Conservation (phyloP, 2,797 vertebrate species). For the Simalia tracyae region DNA sequence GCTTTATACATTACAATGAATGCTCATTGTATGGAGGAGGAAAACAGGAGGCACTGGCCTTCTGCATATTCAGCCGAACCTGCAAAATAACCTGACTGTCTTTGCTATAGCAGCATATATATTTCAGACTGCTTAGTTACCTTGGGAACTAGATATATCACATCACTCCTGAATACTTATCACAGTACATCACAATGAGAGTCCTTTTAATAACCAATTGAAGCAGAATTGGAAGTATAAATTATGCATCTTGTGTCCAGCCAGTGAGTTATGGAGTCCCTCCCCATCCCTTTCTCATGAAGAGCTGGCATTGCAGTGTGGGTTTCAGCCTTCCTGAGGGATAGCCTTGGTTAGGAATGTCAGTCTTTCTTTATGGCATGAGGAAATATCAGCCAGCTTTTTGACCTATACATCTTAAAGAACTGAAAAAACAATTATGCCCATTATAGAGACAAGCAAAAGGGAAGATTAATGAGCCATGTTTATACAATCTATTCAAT, state of each 20-base stretch:
- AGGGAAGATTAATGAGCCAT: not conserved
- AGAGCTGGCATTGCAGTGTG: not conserved
- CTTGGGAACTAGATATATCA: constrained; percentile 76
- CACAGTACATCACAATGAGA: constrained; percentile 68
- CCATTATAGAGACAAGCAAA: not conserved
- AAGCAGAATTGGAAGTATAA: constrained; percentile 76
- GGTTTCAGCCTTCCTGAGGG: not conserved
- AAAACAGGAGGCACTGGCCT: not conserved
- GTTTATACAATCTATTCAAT: not conserved
- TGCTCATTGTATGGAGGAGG: not conserved
- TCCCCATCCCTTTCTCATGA: not conserved
- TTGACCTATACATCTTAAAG: not conserved
- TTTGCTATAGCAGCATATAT: constrained; percentile 8
- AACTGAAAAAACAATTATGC: not conserved
- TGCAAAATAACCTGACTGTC: not conserved
- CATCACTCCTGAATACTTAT: constrained; percentile 60
- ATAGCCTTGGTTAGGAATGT: not conserved
- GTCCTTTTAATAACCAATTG: constrained; percentile 79
- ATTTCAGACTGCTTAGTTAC: constrained; percentile 62
- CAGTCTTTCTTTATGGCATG: not conserved
- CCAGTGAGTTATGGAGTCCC: not conserved
- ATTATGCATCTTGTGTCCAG: constrained; percentile 71
- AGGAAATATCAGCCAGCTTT: not conserved
- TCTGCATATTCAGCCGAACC: not conserved
- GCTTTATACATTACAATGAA: not conserved